These are phyloP conservation scores for Orchesella cincta DNA, from an alignment of 1,140 invertebrate genomes.

Conservation along the genomic window DNA sequence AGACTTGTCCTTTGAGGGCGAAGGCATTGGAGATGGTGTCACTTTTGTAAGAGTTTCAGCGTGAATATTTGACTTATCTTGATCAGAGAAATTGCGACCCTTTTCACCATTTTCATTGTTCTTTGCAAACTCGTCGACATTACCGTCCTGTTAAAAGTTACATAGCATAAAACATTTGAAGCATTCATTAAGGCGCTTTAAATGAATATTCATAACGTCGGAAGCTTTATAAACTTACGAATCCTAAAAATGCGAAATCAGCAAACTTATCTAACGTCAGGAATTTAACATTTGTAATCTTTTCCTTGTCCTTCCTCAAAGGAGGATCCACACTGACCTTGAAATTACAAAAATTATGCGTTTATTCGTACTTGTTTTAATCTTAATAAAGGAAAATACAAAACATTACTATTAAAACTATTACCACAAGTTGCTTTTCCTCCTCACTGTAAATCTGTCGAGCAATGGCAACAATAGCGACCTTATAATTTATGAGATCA, in stretches of 20 bases:
- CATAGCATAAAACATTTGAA: neutral
- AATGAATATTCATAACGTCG: neutral
- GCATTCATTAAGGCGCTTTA: neutral
- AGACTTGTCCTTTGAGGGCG: neutral
- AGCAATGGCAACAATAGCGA: slow-evolving; percentile 30
- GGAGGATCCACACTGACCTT: neutral
- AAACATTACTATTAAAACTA: neutral
- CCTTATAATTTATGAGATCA: slow-evolving; percentile 10
- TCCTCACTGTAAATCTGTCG: slow-evolving; percentile 28
- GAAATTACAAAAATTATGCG: neutral
- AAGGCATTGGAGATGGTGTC: neutral
- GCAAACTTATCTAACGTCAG: slow-evolving; percentile 11
- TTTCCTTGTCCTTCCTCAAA: slow-evolving; percentile 11
- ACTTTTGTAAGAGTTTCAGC: no score
- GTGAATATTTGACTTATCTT: neutral
- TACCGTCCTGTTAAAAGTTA: neutral
- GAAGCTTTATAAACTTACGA: slow-evolving; percentile 3
- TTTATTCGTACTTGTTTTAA: no score
- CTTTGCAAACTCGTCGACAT: neutral
- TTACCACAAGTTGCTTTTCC: neutral
- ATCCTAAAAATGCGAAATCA: slow-evolving; percentile 9
- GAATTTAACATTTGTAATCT: neutral
- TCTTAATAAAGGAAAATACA: no score
- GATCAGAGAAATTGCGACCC: neutral
- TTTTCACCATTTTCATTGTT: neutral